Evolutionary conservation across 2,888 invertebrate genomes (phyloP), one percentile per base, ranked within the genome.

Genomic region (Digitonthophagus gazella): DNA sequence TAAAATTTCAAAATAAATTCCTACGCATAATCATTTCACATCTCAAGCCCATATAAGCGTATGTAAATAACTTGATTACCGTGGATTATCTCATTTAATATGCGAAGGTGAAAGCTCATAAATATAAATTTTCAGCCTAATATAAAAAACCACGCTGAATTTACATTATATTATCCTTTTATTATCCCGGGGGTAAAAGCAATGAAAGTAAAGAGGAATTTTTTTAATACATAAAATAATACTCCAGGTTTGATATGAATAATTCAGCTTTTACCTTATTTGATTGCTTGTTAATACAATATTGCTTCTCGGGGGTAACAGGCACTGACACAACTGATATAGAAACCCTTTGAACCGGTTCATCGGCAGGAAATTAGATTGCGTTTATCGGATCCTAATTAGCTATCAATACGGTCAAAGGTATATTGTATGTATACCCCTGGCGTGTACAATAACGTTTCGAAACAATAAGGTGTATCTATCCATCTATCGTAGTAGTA

Each of bases 381-480:
- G 28, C 28, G 28, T 44, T 44, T 44, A 44, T 44, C 28, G 28
- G 28, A 44, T 44, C 28, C 28, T 44, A 44, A 44, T 44, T 44
- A 44, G 28, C 11, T 3, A 44, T 44, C 28, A 44, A 2, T 44
- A 11, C 11, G 28, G n/a, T n/a, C n/a, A n/a, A n/a, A n/a, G n/a
- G n/a, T n/a, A n/a, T n/a, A n/a, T 57, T 57, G 57, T 16, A 57
- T 57, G 14, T 57, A 57, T 57, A 16, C 57, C 57, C 14, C 5
- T 57, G 57, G 57, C 16, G 16, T 14, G 15, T 3, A 15, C n/a
- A 15, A 57, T 15, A 15, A 16, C 14, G 57, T 14, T 57, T 16
- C 57, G 14, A 57, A 15, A 57, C 14, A 57, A 16, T 57, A 57
- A n/a, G n/a, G n/a, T n/a, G n/a, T n/a, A n/a, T n/a, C n/a, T n/a